phyloP scores from a whole-genome alignment of 2,888 invertebrate species.

The Agrotis puta region DNA sequence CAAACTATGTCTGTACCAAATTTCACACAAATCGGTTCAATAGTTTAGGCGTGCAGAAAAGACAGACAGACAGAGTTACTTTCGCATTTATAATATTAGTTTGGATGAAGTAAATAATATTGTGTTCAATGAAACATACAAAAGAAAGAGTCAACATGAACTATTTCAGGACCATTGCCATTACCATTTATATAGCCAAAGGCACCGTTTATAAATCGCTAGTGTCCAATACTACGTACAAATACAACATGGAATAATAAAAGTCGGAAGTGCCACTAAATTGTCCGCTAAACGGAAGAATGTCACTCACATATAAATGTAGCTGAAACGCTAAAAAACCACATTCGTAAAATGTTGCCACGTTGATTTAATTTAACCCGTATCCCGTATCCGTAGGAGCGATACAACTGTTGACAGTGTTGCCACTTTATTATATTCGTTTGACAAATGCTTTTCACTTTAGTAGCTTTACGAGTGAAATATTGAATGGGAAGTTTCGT shows the following conservation, averaged over 20 bases:
- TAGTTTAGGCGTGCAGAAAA: no score
- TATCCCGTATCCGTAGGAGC: constrained; percentile 29
- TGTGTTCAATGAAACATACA: constrained; percentile 18
- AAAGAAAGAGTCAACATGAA: neutral
- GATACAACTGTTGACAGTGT: constrained; percentile 41
- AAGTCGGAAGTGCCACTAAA: constrained; percentile 39
- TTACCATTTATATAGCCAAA: constrained; percentile 13
- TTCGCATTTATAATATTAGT: neutral
- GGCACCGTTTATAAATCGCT: constrained; percentile 19
- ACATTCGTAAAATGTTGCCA: constrained; percentile 39
- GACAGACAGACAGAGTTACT: no score
- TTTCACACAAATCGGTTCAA: no score
- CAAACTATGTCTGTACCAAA: no score
- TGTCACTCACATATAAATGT: constrained; percentile 10
- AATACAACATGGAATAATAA: constrained; percentile 39
- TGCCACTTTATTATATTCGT: constrained; percentile 42
- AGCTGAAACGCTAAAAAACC: constrained; percentile 34
- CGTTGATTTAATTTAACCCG: constrained; percentile 58
- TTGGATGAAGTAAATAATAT: neutral
- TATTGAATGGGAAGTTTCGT: constrained; percentile 21
- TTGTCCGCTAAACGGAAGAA: constrained; percentile 42
- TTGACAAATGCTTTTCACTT: constrained; percentile 36
- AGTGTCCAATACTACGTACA: constrained; percentile 35
- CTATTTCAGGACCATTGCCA: constrained; percentile 16
- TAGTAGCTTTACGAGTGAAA: constrained; percentile 15